Evolutionary conservation across 92 coral and sea anemone genomes (phyloP), one percentile per base, ranked within the genome.

Genomic region (Porites rus): DNA sequence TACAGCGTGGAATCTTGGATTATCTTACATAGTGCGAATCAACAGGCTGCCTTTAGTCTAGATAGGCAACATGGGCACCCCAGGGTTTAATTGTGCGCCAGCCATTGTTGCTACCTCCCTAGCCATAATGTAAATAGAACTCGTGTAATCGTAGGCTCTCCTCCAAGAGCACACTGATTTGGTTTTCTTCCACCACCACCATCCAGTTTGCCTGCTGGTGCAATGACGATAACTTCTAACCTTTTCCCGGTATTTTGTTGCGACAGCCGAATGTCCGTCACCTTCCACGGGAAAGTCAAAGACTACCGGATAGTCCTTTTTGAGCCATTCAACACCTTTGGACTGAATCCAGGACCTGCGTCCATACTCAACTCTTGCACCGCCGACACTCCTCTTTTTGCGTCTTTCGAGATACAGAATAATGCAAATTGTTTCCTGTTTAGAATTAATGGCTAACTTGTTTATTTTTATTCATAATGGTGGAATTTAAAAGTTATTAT

Each of bases 21-120:
- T 28, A 28, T 2, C 38, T 28, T 28, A 28, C 38, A 28, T 28
- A 28, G 38, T 1, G 38, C 38, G 3, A 28, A 28, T 28, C 38
- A 28, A 28, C 3, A 28, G 38, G 2, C 38, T 28, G 38, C 38
- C 38, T 28, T 28, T 28, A 28, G 38, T 1, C 38, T 28, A 28
- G 38, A 28, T 28, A 28, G 38, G 38, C 38, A 28, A 28, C 38
- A 28, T 28, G 38, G 3, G 0, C 60, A 54, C 11, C 10, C 5
- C 5, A 54, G 10, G 60, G 60, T 0, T 19, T 74, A 78, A 64
- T 38, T 69, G 56, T 87, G 38, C 3, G 90, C 93, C 93, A 91
- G 1, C 81, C 81, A n/a, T 81, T 90, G 52, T 53, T 28, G 1
- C 1, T 0, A 25, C 93, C 90, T 43, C 90, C 90, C 93, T 90